phyloP scores from a whole-genome alignment of 1,140 invertebrate species.

The Tetragonula clypearis region DNA sequence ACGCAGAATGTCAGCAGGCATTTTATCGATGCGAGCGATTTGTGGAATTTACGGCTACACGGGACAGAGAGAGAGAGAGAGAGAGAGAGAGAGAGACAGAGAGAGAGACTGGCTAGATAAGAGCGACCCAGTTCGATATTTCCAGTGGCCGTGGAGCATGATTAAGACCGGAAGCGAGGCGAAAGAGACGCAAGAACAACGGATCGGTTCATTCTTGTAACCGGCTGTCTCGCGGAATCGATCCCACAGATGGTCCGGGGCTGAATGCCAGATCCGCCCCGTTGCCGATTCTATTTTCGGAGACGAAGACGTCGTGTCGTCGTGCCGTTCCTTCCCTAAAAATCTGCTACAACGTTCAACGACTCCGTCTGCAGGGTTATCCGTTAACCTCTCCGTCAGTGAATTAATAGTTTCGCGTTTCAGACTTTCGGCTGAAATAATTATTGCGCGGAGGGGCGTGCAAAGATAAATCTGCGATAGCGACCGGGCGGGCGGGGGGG shows the following conservation, averaged over 20 bases:
- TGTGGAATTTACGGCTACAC: background rate
- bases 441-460: background rate
- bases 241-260: conserved; percentile 21
- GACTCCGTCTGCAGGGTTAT: background rate
- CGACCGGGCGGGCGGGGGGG: too few species aligned
- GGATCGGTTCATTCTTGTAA: background rate
- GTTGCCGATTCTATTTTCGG: conserved; percentile 31
- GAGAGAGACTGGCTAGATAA: background rate
- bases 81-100: background rate
- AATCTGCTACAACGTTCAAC: background rate
- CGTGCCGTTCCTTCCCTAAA: conserved; percentile 20
- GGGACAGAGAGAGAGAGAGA: background rate
- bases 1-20: background rate
- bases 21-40: conserved; percentile 12
- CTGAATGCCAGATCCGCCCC: conserved; percentile 5
- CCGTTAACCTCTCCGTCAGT: background rate
- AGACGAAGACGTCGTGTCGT: conserved; percentile 15
- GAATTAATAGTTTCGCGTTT: background rate
- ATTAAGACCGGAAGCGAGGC: background rate
- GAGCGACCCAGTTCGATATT: conserved; percentile 11
- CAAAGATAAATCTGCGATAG: background rate
- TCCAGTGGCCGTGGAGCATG: background rate
- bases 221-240: conserved; percentile 7
- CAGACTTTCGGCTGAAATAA: background rate
- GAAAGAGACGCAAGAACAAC: background rate